These are phyloP conservation scores for Mugil cephalus DNA, from an alignment of 2,113 vertebrate genomes.

Conservation along the genomic window DNA sequence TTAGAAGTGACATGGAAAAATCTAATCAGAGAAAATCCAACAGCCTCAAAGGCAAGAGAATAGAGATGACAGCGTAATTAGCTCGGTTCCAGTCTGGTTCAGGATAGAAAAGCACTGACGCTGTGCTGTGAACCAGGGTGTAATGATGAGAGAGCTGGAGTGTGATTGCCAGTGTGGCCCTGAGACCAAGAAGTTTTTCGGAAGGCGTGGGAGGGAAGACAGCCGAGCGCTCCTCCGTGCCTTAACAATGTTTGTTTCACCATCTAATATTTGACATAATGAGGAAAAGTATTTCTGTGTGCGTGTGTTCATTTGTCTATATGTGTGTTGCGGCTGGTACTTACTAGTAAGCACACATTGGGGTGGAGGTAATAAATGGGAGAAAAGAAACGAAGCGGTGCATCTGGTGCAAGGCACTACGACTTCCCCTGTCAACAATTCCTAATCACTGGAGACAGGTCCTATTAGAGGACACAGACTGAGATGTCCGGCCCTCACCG, in stretches of 20 bases:
- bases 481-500: slow-evolving; percentile 68
- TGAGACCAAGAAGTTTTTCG: slow-evolving; percentile 66
- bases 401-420: slow-evolving; percentile 65
- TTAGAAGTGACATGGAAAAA: slow-evolving; percentile 67
- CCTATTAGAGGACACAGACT: slow-evolving; percentile 74
- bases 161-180: slow-evolving; percentile 61
- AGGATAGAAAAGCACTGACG: slow-evolving; percentile 56
- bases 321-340: not conserved
- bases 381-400: slow-evolving; percentile 46
- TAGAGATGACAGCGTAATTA: slow-evolving; percentile 75
- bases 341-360: slow-evolving; percentile 40
- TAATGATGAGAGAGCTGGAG: slow-evolving; percentile 72
- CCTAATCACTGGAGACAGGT: slow-evolving; percentile 76
- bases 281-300: slow-evolving; percentile 49
- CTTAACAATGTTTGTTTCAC: slow-evolving; percentile 65
- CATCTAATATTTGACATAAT: slow-evolving; percentile 75
- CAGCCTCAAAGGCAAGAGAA: slow-evolving; percentile 67
- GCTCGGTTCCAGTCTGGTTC: slow-evolving; percentile 67
- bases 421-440: slow-evolving; percentile 74
- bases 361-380: slow-evolving; percentile 62
- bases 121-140: slow-evolving; percentile 56
- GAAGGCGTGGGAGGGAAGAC: slow-evolving; percentile 59
- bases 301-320: not conserved
- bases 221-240: slow-evolving; percentile 43
- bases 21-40: slow-evolving; percentile 67